Base-by-base conservation (phyloP, 2,113 vertebrate genomes). In the Hypocryptadius cinnamomeus region DNA sequence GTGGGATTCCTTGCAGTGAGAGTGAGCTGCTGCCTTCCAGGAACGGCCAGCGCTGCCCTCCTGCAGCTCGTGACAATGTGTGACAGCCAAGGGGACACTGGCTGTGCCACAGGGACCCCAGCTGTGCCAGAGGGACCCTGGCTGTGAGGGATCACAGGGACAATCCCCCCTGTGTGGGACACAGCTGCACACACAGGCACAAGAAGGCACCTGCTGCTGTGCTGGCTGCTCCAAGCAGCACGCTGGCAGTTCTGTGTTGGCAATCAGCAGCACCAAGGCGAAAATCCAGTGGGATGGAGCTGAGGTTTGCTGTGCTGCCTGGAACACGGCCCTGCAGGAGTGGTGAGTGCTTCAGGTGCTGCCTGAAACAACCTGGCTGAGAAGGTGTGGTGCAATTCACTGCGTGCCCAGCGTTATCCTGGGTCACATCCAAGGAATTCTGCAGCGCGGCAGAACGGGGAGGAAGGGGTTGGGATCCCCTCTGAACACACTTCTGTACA, bases 341-440 rank as follows among this genome's bases (percentile, higher is more conserved):
- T 1, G 31, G 8, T 0, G 42, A 70, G 66, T 0, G 5, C 48
- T 60, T 3, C 77, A 8, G 23, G 30, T 33, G 57, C 73, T 21
- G 5, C 60, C 69, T 48, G 35, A 11, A 70, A 40, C 6, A 35
- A 3, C 21, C 4, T 5, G 0, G 6, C 47, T 71, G 21, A 5
- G n/a, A 8, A 50, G 76, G 33, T 3, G n/a, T 2, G 4, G 3
- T 37, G 25, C 33, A 14, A 42, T 12, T 50, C 47, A 10, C 61
- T 13, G 71, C 11, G 4, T 2, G 28, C 9, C 59, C 64, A 44
- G 12, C 2, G 0, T 5, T 3, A 17, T 0, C 53, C 10, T 7
- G 54, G 45, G 40, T 33, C 45, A 20, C 64, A 14, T 6, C 50
- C 89, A 20, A 35, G 64, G 59, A 50, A 61, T 31, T 19, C 54